Conservation (phyloP, 2,113 vertebrate species). For the Muntiacus muntjak region DNA sequence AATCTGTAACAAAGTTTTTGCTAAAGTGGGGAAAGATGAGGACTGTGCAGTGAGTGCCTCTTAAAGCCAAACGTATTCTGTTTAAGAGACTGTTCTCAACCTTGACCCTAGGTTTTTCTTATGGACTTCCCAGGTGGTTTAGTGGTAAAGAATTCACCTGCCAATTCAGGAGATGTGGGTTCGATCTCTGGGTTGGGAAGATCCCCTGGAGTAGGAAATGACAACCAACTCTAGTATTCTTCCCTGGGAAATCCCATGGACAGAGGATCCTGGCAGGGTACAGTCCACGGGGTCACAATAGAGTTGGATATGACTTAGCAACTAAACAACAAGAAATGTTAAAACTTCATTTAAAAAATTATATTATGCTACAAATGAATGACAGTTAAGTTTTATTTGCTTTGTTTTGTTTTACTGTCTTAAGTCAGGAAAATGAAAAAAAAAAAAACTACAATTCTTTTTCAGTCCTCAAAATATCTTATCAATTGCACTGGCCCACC, state of each 20-base stretch:
- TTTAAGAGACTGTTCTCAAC: neutral
- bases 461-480: neutral
- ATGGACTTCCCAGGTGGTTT: neutral
- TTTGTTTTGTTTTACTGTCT: conserved; percentile 3
- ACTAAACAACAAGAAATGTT: neutral
- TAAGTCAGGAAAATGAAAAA: neutral
- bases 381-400: neutral
- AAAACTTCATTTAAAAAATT: neutral
- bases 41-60: neutral
- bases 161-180: neutral
- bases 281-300: neutral
- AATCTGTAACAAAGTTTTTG: neutral
- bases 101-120: neutral
- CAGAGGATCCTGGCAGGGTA: neutral
- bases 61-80: neutral
- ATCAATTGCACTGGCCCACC: neutral
- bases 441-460: neutral
- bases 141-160: neutral
- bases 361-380: neutral
- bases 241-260: neutral
- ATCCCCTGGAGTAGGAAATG: neutral
- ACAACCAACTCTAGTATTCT: neutral
- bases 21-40: neutral
- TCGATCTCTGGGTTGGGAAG: neutral
- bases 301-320: neutral